These are phyloP conservation scores for Phymatocera aterrima DNA, from an alignment of 2,888 invertebrate species.

Conservation along the genomic window DNA sequence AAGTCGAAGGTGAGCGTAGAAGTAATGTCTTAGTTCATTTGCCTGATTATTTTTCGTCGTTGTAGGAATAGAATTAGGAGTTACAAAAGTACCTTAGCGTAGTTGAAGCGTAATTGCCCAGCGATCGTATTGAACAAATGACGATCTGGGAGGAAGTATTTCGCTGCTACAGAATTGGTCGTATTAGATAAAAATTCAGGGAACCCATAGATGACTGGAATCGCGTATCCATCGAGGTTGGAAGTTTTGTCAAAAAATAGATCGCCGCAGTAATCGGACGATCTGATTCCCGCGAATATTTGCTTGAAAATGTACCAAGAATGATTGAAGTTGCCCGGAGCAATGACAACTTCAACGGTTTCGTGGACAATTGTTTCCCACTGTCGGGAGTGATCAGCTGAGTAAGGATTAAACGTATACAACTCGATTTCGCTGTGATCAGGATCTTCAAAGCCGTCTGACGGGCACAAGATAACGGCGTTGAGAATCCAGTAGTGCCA, in stretches of 20 bases:
- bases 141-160: background rate
- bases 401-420: constrained; percentile 25
- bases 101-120: background rate
- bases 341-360: background rate
- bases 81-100: background rate
- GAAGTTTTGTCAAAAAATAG: constrained; percentile 17
- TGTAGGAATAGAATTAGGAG: background rate
- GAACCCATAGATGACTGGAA: background rate
- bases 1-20: too few species aligned
- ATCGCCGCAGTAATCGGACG: background rate
- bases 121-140: background rate
- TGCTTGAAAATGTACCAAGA: constrained; percentile 7
- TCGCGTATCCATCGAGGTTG: constrained; percentile 8
- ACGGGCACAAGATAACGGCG: background rate
- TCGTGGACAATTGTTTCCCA: constrained; percentile 18
- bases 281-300: background rate
- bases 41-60: too few species aligned
- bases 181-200: background rate
- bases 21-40: too few species aligned
- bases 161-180: background rate
- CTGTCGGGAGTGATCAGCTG: background rate
- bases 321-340: background rate
- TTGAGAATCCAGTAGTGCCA: constrained; percentile 26
- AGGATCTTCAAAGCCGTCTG: background rate
- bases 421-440: background rate